Base-by-base conservation (phyloP, 37 sponge, comb jelly and placozoan genomes). In the Aplysina aerophoba region DNA sequence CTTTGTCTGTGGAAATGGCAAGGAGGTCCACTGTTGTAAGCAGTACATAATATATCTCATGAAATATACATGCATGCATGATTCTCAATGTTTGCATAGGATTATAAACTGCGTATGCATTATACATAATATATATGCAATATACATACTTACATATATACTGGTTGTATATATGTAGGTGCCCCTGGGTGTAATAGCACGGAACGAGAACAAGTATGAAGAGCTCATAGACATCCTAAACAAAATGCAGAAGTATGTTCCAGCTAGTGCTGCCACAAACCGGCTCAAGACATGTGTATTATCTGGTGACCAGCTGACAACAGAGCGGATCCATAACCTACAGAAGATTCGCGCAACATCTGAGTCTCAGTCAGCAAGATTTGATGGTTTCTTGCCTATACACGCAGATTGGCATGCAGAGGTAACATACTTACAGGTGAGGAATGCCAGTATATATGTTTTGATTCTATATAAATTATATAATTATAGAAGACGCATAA, bases 201-300 rank as follows among this genome's bases (percentile, higher is more conserved):
- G 34, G 59, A 65, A 87, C 54, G 87, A 87, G 33, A 87, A 80
- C 53, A 87, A 79, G 35, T 39, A 30, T 68, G 87, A 78, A 57
- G 81, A 87, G n/a, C 66, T 87, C 25, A 2, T 62, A 4, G 13
- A 14, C 63, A 62, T 62, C 13, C 63, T 62, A 4, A 2, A 11
- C 12, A 14, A 62, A 25, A 22, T 62, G 63, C 4, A 14, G 63
- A 62, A 62, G 13, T 62, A 62, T 11, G 63, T 62, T 62, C 63
- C 63, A 62, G 4, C 12, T 4, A 11, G 12, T 4, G 4, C 11
- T 62, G 27, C 4, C 11, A n/a, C n/a, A n/a, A 17, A 17, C 15
- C 2, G 12, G 63, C 13, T 5, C 5, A 22, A 62, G 4, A 62
- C 63, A 6, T 62, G 63, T 11, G 13, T 62, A 2, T 22, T 62